Evolutionary conservation across 2,888 invertebrate genomes (phyloP), one percentile per base, ranked within the genome.

Genomic region (Slavum lentiscoides): DNA sequence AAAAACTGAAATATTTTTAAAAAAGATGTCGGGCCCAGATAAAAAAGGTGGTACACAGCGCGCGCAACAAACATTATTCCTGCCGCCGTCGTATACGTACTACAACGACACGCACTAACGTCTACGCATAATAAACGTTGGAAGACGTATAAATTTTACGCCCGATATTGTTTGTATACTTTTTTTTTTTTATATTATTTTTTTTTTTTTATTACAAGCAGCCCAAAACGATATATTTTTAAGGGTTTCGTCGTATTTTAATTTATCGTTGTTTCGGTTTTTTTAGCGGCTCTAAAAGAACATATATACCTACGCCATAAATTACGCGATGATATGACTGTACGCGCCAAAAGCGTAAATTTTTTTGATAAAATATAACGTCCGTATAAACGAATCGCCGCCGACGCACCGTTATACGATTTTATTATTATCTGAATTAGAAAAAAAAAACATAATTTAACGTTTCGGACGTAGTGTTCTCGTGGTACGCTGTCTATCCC

Each of bases 11-110:
- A 64, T 70, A 77, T 70, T 70, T 70, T 70, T 30, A 30, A 6
- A 55, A 64, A 62, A 77, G 77, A 77, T 77, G 77, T 77, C 77
- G 77, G 69, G 70, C 17, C 23, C 19, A 77, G 77, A 77, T 77
- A 77, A 77, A 77, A 77, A 77, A 77, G 77, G 77, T 77, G 62
- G 6, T 53, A 66, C 30, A 30, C 30, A 30, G 2, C 1, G 30
- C 30, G 30, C 9, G 21, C 15, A 53, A 61, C 19, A 17, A 68
- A 37, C 61, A 15, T 43, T 74, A 58, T 23, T 58, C 58, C 66
- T 39, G 55, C 17, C 17, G 21, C 30, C 30, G 30, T 4, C 30
- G 30, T 30, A n/a, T n/a, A n/a, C n/a, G 15, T 30, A 59, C n/a
- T n/a, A n/a, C n/a, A n/a, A n/a, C n/a, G n/a, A n/a, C n/a, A n/a